Conservation (phyloP, 2,113 vertebrate genomes). For the Rhynchomys soricoides region DNA sequence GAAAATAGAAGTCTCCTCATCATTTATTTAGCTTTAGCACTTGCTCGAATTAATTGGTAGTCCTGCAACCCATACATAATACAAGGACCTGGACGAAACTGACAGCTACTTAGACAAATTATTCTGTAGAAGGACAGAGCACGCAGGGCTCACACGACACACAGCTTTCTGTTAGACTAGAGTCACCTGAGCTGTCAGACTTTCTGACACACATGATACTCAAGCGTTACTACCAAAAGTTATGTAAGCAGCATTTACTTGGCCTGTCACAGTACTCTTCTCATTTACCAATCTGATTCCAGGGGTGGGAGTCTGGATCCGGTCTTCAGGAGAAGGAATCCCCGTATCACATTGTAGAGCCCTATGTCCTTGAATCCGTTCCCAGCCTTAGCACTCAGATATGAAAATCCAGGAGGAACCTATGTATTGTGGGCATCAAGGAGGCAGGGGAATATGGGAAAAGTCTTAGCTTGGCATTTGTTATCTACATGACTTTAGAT, state of each 20-base stretch:
- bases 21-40: slow-evolving; percentile 79
- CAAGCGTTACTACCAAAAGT: not conserved
- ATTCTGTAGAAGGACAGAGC: not conserved
- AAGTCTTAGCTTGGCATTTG: not conserved
- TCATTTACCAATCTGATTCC: not conserved
- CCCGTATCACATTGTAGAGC: not conserved
- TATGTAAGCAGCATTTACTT: not conserved
- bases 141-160: not conserved
- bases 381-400: not conserved
- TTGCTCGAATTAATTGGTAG: slow-evolving; percentile 72
- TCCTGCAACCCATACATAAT: slow-evolving; percentile 72
- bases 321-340: not conserved
- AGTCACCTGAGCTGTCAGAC: not conserved
- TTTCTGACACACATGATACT: not conserved
- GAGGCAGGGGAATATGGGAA: not conserved
- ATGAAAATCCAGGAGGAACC: not conserved
- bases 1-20: slow-evolving; percentile 78
- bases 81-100: slow-evolving; percentile 63
- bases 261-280: accelerated
- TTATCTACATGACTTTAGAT: not conserved
- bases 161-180: not conserved
- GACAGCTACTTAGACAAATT: slow-evolving; percentile 63
- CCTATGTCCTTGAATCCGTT: not conserved
- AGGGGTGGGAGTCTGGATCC: not conserved
- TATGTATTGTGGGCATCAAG: not conserved